Conservation (phyloP, 1,140 invertebrate species). For the Bombus consobrinus region DNA sequence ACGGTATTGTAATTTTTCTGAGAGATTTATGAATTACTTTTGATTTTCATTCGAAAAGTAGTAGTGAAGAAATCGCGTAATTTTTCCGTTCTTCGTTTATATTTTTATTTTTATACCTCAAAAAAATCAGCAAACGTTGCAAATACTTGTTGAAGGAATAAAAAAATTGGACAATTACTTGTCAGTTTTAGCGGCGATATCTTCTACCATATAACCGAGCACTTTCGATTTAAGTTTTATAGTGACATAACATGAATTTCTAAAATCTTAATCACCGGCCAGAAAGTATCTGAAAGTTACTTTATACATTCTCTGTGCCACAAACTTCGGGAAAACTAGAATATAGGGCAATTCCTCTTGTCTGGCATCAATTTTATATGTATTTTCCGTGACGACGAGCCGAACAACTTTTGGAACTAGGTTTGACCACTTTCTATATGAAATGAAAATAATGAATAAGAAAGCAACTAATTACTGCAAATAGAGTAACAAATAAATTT, state of each 20-base stretch:
- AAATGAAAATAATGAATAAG: background rate
- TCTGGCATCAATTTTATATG: background rate
- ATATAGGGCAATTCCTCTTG: background rate
- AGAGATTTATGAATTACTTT: too few species aligned
- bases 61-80: too few species aligned
- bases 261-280: background rate
- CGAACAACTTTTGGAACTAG: background rate
- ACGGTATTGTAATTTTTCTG: background rate
- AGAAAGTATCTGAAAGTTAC: background rate
- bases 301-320: background rate
- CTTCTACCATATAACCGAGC: background rate
- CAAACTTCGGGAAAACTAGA: background rate
- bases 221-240: background rate
- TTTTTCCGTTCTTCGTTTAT: too few species aligned
- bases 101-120: too few species aligned
- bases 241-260: background rate
- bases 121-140: too few species aligned
- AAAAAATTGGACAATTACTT: too few species aligned
- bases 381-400: background rate
- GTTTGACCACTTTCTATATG: accelerated
- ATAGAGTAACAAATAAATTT: too few species aligned
- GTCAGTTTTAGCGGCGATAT: too few species aligned
- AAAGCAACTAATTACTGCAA: too few species aligned
- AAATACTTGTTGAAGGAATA: too few species aligned
- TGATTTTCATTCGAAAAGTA: too few species aligned